phyloP scores from a whole-genome alignment of 37 sponge, comb jelly and placozoan genomes.

The Amphimedon queenslandica region DNA sequence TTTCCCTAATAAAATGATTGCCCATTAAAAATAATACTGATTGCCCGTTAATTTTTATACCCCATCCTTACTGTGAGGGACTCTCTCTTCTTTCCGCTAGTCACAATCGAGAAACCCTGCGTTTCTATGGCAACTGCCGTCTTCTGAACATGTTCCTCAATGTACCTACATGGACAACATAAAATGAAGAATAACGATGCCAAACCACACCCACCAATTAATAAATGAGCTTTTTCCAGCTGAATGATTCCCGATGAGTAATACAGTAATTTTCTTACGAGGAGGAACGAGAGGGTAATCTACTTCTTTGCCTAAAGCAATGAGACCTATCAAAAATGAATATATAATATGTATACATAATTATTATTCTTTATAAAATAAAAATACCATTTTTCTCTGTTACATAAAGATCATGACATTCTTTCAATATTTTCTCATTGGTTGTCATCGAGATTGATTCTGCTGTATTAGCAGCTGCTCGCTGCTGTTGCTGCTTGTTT shows the following conservation, averaged over 20 bases:
- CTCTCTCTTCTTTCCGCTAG: slow-evolving; percentile 77
- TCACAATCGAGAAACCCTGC: slow-evolving; percentile 71
- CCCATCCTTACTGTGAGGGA: slow-evolving; percentile 65
- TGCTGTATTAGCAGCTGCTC: slow-evolving; percentile 44
- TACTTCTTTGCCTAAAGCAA: slow-evolving; percentile 39
- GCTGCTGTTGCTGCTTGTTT: too few relatives aligned
- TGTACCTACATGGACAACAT: slow-evolving; percentile 29
- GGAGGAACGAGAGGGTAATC: slow-evolving; percentile 54
- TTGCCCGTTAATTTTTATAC: background rate
- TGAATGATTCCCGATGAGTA: slow-evolving; percentile 81
- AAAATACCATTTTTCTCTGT: slow-evolving; percentile 40
- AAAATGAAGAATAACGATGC: background rate
- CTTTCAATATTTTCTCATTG: slow-evolving; percentile 67
- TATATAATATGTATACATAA: background rate
- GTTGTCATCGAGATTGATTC: slow-evolving; percentile 42
- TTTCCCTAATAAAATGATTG: slow-evolving; percentile 24
- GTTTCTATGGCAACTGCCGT: slow-evolving; percentile 89
- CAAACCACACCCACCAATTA: slow-evolving; percentile 55
- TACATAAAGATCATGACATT: slow-evolving; percentile 57
- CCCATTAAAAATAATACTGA: background rate
- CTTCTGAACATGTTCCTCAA: slow-evolving; percentile 75
- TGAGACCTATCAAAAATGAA: slow-evolving; percentile 27
- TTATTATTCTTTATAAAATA: background rate
- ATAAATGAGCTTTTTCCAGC: slow-evolving; percentile 85
- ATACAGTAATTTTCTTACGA: slow-evolving; percentile 63